Evolutionary conservation across 2,888 invertebrate species (phyloP), one percentile per base, ranked within the genome.

Genomic region (Catotricha subobsoleta): DNA sequence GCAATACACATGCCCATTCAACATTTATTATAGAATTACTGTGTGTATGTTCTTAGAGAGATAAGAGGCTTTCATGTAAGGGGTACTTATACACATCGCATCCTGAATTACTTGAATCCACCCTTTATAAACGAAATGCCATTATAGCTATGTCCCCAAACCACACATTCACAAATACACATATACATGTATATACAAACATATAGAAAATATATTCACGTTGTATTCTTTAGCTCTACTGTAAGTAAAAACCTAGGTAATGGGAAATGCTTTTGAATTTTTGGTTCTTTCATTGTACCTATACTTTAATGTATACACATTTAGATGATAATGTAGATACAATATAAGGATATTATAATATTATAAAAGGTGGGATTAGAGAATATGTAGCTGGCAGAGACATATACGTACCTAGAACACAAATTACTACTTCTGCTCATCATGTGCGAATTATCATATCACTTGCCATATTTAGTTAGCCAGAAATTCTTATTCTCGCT

Each of bases 231-330:
- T n/a, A n/a, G n/a, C n/a, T n/a, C n/a, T n/a, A n/a, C n/a, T n/a
- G n/a, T n/a, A n/a, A n/a, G n/a, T n/a, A n/a, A n/a, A n/a, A n/a
- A n/a, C n/a, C n/a, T n/a, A n/a, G n/a, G n/a, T n/a, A n/a, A n/a
- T n/a, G n/a, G n/a, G n/a, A n/a, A n/a, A 20, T 21, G 23, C 21
- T 13, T 36, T 23, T 23, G 36, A 36, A 15, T 36, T 36, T 35
- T 35, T 35, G 35, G 35, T 35, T 35, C 35, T 35, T 36, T 25
- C n/a, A n/a, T n/a, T n/a, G n/a, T n/a, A n/a, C n/a, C n/a, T n/a
- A n/a, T n/a, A n/a, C n/a, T n/a, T n/a, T n/a, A n/a, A n/a, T n/a
- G n/a, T n/a, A n/a, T n/a, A n/a, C n/a, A n/a, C n/a, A n/a, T n/a
- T n/a, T n/a, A n/a, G n/a, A n/a, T n/a, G n/a, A n/a, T n/a, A n/a